phyloP scores from a whole-genome alignment of 2,113 vertebrate genomes.

The Gallinago undulata region DNA sequence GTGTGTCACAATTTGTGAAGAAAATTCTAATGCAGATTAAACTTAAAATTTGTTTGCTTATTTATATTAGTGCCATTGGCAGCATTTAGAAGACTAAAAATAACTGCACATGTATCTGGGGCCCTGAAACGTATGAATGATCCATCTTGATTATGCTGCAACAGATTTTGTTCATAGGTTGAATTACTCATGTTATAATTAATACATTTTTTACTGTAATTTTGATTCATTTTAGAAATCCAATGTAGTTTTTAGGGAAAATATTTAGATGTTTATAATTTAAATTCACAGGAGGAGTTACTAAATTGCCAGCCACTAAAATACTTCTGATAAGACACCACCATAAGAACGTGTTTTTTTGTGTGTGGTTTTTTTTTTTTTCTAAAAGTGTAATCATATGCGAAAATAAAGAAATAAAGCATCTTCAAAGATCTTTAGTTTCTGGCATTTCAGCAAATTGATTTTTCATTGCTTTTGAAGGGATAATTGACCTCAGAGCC shows the following conservation, averaged over 20 bases:
- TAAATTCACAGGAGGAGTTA: background rate
- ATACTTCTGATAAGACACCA: background rate
- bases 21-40: background rate
- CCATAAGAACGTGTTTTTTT: background rate
- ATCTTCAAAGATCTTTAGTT: slow-evolving; percentile 46
- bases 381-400: background rate
- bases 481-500: slow-evolving; percentile 43
- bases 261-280: background rate
- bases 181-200: background rate
- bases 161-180: background rate
- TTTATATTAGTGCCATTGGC: background rate
- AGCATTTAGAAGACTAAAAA: background rate
- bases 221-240: background rate
- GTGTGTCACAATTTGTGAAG: background rate
- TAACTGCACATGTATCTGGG: background rate
- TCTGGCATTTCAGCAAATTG: slow-evolving; percentile 46
- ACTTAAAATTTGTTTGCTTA: background rate
- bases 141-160: background rate
- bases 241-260: background rate
- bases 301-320: background rate
- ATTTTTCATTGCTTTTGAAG: slow-evolving; percentile 59
- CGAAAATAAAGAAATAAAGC: slow-evolving; percentile 37
- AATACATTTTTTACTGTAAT: background rate
- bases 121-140: background rate
- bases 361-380: background rate